Evolutionary conservation across 1,140 invertebrate genomes (phyloP).

Genomic region (Trinorchestia longiramus): DNA sequence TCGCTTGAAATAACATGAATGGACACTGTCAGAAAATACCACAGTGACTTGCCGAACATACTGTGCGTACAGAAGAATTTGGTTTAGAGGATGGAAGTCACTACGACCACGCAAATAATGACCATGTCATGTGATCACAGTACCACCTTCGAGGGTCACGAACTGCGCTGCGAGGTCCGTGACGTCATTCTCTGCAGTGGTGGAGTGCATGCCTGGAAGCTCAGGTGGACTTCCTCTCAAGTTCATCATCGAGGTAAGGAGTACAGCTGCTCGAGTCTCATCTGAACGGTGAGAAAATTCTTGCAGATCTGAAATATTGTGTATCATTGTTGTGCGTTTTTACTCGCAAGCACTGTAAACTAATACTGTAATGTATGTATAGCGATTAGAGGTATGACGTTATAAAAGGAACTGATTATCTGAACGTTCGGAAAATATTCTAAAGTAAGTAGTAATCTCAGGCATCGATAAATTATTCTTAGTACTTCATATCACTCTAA

Average conservation of each 20-base stretch:
- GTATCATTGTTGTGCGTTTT: background rate
- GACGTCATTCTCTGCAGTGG: slow-evolving; percentile 3
- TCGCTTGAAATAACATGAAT: background rate
- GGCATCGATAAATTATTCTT: too few relatives aligned
- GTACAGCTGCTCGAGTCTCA: background rate
- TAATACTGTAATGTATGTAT: too few relatives aligned
- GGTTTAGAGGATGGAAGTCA: background rate
- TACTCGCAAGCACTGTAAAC: background rate
- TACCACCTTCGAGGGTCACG: background rate
- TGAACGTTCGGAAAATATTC: too few relatives aligned
- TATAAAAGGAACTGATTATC: too few relatives aligned
- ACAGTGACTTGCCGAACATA: background rate
- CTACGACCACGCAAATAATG: background rate
- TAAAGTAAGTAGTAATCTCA: too few relatives aligned
- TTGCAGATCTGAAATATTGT: background rate
- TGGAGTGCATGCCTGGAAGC: background rate
- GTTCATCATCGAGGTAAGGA: slow-evolving; percentile 30
- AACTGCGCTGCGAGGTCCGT: background rate
- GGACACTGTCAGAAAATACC: background rate
- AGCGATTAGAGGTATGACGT: too few relatives aligned
- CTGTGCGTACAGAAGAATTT: background rate
- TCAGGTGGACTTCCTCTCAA: slow-evolving; percentile 39
- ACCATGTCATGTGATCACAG: background rate
- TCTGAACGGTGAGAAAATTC: background rate
- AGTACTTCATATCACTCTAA: too few relatives aligned